Evolutionary conservation across 2,888 invertebrate genomes (phyloP).

Genomic region (Drosophila anomelani): DNA sequence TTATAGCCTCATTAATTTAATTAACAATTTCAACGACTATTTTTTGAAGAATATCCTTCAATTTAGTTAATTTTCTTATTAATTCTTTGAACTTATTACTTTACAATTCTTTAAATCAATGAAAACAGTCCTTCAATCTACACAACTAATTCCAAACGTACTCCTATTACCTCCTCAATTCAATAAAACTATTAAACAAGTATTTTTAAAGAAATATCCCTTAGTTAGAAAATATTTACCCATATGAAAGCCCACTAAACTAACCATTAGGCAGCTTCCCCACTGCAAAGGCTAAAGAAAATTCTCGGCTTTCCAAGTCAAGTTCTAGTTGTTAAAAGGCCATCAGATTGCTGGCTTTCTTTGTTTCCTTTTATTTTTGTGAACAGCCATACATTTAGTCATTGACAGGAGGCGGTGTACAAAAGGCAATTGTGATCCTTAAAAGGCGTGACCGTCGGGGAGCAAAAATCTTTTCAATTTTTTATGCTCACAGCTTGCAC

Average conservation of each 20-base stretch:
- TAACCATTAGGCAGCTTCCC: slow-evolving; percentile 30
- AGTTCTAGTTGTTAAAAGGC: slow-evolving; percentile 44
- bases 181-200: slow-evolving; percentile 1
- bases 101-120: background rate
- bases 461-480: slow-evolving; percentile 40
- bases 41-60: background rate
- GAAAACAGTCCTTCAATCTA: no score
- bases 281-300: slow-evolving; percentile 1
- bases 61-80: background rate
- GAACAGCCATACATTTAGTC: slow-evolving; percentile 57
- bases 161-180: background rate
- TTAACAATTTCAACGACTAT: background rate
- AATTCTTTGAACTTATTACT: background rate
- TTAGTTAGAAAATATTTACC: background rate
- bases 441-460: slow-evolving; percentile 40
- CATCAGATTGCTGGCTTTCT: slow-evolving; percentile 28
- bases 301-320: slow-evolving; percentile 11
- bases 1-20: background rate
- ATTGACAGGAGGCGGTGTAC: slow-evolving; percentile 59
- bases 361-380: slow-evolving; percentile 20
- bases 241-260: slow-evolving; percentile 7
- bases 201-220: slow-evolving; percentile 8
- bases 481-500: slow-evolving; percentile 36
- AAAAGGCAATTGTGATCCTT: slow-evolving; percentile 57
- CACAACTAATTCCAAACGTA: background rate